Evolutionary conservation across 2,888 invertebrate species (phyloP), one percentile per base, ranked within the genome.

Genomic region (Philereme vetulata): DNA sequence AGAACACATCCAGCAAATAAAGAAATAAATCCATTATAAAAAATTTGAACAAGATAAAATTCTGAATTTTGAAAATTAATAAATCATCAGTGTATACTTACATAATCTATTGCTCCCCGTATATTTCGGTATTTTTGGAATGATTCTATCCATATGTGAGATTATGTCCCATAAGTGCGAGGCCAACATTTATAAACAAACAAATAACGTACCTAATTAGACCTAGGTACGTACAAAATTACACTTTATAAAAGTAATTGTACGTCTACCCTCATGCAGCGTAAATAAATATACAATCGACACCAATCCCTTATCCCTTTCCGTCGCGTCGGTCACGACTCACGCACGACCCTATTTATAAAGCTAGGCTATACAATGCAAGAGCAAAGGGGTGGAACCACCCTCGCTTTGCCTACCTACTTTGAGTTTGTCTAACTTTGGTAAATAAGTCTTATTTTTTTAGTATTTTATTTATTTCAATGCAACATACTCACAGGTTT

Each of bases 281-380:
- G 51, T 45, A 49, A 50, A 34, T 9, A 10, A 42, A 44, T 45
- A 49, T 56, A 60, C 63, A 65, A 68, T 65, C 61, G 59, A 65
- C 47, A 51, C 58, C 51, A 64, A 64, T 68, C n/a, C n/a, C n/a
- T 63, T 42, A 65, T 57, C 62, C 63, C 63, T 64, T 61, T 64
- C 58, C 52, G 44, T 48, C 40, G 52, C 52, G 44, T 8, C 8
- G 6, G 36, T 8, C 7, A 36, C 36, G 36, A 6, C 7, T 7
- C 36, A 8, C 57, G 50, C 36, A 8, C 57, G 50, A 52, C 63
- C 60, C 66, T 56, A 51, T 55, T 51, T 48, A 21, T 35, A 36
- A 44, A 40, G 40, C 51, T 6, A 35, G 34, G n/a, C 21, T 35
- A 8, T 44, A 35, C 62, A 45, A n/a, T n/a, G n/a, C 56, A 62